Percentiles rank a stretch among this genome's conserved stretches.
phyloP scores from a whole-genome alignment of 2,113 vertebrate genomes.

The Apaloderma vittatum region DNA sequence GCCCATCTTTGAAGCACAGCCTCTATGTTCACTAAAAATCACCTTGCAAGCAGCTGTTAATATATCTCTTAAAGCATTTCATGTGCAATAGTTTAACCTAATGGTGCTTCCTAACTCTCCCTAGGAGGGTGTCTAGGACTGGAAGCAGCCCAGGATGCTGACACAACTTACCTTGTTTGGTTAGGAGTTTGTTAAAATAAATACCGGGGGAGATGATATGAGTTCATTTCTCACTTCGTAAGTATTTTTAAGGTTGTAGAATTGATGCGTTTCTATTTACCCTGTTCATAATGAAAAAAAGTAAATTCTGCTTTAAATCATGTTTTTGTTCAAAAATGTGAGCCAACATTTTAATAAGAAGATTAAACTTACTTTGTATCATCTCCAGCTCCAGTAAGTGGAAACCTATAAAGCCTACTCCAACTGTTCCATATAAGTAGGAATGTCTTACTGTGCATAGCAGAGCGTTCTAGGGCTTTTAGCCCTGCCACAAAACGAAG shows the following conservation, averaged over 20 bases:
- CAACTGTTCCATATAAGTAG: accelerated
- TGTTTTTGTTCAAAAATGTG: background rate
- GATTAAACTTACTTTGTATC: background rate
- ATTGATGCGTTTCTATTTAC: background rate
- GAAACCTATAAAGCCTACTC: background rate
- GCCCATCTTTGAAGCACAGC: background rate
- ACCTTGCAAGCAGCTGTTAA: background rate
- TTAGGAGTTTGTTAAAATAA: background rate
- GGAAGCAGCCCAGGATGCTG: background rate
- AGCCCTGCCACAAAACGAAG: background rate
- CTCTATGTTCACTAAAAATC: no score
- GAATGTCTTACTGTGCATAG: background rate
- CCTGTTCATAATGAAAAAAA: background rate
- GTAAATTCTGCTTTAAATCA: background rate
- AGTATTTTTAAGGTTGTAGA: background rate
- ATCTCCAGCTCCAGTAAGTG: background rate
- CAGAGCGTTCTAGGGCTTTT: background rate
- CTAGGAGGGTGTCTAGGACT: background rate
- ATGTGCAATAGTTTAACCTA: background rate
- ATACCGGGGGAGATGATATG: background rate
- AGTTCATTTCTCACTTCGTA: background rate
- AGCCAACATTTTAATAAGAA: background rate
- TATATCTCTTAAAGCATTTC: background rate
- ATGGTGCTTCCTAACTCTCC: background rate
- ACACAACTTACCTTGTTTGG: background rate